phyloP scores from a whole-genome alignment of 2,888 invertebrate species.

The Monopis laevigella region DNA sequence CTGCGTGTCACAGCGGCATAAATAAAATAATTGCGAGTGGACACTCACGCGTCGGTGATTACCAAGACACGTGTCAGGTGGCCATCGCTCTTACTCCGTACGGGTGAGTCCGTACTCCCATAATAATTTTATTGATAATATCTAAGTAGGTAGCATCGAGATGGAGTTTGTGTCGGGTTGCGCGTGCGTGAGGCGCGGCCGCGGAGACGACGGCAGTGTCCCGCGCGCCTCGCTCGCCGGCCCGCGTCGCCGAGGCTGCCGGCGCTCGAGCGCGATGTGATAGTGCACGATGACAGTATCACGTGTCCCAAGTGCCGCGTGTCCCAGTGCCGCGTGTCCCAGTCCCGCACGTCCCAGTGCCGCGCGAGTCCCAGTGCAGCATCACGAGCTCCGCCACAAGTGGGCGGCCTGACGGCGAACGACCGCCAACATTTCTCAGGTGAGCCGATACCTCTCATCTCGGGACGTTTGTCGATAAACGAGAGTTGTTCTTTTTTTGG shows the following conservation, averaged over 20 bases:
- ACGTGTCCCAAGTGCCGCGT: constrained; percentile 33
- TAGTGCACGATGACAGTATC: constrained; percentile 15
- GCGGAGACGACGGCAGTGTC: constrained; percentile 37
- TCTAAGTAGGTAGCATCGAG: constrained; percentile 42
- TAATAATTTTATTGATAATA: constrained; percentile 66
- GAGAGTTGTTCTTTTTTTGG: too few species aligned
- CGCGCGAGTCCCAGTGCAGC: constrained; percentile 31
- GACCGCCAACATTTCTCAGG: constrained; percentile 50
- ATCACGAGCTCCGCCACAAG: constrained; percentile 46
- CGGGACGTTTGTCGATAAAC: too few species aligned
- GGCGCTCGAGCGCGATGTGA: constrained; percentile 49
- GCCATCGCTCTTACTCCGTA: constrained; percentile 6
- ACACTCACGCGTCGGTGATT: constrained; percentile 5
- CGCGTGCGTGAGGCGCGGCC: constrained; percentile 43
- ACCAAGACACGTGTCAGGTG: constrained; percentile 34
- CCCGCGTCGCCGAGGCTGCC: constrained; percentile 34
- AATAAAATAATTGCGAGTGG: too few species aligned
- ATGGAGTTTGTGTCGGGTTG: constrained; percentile 39
- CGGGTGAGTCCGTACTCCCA: constrained; percentile 42
- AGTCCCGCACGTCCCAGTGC: constrained; percentile 34
- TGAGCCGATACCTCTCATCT: constrained; percentile 51
- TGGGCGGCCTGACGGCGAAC: constrained; percentile 53
- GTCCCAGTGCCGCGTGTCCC: constrained; percentile 27
- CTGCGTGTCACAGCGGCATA: too few species aligned
- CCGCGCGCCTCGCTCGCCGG: constrained; percentile 23